phyloP scores from a whole-genome alignment of 2,113 vertebrate genomes.

The Pycnonotus jocosus region DNA sequence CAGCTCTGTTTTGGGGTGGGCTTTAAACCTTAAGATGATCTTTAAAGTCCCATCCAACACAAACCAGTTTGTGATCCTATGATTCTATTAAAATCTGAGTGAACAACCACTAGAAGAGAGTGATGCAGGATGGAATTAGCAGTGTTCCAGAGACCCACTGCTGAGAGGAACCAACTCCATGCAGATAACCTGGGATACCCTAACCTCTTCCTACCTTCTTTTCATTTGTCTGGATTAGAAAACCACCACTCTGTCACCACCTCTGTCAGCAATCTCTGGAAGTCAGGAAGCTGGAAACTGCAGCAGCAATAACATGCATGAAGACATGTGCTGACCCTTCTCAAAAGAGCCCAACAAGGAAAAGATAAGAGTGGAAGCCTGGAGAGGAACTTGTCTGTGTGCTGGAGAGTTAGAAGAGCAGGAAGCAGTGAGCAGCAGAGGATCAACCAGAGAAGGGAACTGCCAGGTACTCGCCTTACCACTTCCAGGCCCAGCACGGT shows the following conservation, averaged over 20 bases:
- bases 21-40: neutral
- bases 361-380: neutral
- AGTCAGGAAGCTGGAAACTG: neutral
- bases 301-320: neutral
- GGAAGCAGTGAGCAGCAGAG: neutral
- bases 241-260: neutral
- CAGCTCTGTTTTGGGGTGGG: neutral
- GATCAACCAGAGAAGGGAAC: neutral
- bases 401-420: neutral
- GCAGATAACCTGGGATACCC: neutral
- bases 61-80: neutral
- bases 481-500: constrained; percentile 91
- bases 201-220: neutral
- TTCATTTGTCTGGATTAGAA: neutral
- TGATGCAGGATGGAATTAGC: neutral
- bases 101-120: neutral
- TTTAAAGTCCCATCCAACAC: neutral
- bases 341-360: neutral
- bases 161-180: neutral
- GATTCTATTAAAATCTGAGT: accelerated
- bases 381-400: neutral
- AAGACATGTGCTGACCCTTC: neutral
- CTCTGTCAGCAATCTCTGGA: neutral
- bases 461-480: constrained; percentile 72
- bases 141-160: neutral